phyloP scores from a whole-genome alignment of 2,888 invertebrate genomes.

The Lamellibrachia satsuma region DNA sequence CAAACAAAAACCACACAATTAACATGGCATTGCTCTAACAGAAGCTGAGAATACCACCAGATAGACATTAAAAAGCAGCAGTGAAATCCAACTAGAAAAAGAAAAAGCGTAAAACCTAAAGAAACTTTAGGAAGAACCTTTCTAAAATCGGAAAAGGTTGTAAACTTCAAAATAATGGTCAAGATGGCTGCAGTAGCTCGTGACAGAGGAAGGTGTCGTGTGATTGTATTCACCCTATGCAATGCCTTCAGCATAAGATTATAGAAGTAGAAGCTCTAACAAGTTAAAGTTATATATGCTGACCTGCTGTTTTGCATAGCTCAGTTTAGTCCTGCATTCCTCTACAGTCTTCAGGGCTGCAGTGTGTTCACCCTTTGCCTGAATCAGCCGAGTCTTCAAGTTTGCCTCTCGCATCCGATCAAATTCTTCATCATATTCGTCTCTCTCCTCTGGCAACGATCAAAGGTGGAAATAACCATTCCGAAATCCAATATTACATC shows the following conservation, averaged over 20 bases:
- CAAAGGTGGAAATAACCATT: background rate
- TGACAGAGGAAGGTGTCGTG: too few species aligned
- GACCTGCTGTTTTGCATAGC: constrained; percentile 60
- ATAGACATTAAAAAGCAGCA: too few species aligned
- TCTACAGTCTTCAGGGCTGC: constrained; percentile 54
- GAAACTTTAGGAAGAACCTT: too few species aligned
- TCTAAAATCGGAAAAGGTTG: too few species aligned
- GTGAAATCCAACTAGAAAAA: too few species aligned
- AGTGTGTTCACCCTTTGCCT: constrained; percentile 60
- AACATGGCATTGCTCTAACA: background rate
- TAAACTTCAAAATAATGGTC: too few species aligned
- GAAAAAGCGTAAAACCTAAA: too few species aligned
- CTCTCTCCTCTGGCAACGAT: constrained; percentile 55
- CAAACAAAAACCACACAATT: background rate
- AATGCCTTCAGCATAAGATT: background rate
- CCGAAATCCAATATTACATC: background rate
- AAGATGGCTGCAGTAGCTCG: too few species aligned
- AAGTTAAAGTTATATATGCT: background rate
- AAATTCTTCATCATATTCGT: constrained; percentile 65
- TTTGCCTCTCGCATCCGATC: constrained; percentile 64
- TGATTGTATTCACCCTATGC: too few species aligned
- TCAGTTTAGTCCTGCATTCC: constrained; percentile 56
- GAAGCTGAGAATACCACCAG: too few species aligned
- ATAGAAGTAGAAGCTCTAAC: background rate
- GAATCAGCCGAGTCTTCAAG: constrained; percentile 60